These are phyloP conservation scores for Danio aesculapii DNA, from an alignment of 2,797 vertebrate genomes.

Conservation along the genomic window DNA sequence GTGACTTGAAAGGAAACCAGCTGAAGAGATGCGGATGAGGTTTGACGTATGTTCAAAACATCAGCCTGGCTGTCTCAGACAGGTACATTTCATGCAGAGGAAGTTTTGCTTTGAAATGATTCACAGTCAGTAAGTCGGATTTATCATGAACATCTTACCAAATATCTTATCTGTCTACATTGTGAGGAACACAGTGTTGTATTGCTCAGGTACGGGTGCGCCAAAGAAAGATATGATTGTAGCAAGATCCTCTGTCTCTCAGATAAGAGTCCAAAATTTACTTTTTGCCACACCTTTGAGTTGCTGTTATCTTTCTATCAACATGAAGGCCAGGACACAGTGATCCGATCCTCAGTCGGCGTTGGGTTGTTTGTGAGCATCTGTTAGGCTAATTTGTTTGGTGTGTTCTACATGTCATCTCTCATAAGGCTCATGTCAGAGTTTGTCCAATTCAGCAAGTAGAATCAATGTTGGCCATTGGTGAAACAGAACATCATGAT, in stretches of 20 bases:
- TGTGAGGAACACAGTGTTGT: background rate
- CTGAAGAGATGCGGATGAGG: conserved; percentile 16
- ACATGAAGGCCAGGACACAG: no score
- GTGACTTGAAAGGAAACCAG: conserved; percentile 34
- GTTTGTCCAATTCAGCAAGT: no score
- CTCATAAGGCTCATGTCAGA: no score
- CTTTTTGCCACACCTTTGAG: background rate
- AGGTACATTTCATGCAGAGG: conserved; percentile 5
- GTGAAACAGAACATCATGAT: no score
- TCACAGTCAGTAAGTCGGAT: background rate
- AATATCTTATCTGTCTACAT: conserved; percentile 12
- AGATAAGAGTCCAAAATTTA: background rate
- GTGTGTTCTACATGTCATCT: no score
- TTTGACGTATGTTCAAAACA: conserved; percentile 20
- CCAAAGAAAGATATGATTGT: background rate
- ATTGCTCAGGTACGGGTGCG: background rate
- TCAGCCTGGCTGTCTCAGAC: conserved; percentile 9
- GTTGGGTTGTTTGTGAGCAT: no score
- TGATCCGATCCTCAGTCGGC: no score
- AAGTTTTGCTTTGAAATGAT: conserved; percentile 8
- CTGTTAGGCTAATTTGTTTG: no score
- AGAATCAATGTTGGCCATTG: no score
- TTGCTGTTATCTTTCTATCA: background rate
- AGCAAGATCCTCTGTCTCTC: background rate
- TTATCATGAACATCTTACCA: background rate